Evolutionary conservation across 2,113 vertebrate genomes (phyloP), one percentile per base, ranked within the genome.

Genomic region (Chloropsis hardwickii): DNA sequence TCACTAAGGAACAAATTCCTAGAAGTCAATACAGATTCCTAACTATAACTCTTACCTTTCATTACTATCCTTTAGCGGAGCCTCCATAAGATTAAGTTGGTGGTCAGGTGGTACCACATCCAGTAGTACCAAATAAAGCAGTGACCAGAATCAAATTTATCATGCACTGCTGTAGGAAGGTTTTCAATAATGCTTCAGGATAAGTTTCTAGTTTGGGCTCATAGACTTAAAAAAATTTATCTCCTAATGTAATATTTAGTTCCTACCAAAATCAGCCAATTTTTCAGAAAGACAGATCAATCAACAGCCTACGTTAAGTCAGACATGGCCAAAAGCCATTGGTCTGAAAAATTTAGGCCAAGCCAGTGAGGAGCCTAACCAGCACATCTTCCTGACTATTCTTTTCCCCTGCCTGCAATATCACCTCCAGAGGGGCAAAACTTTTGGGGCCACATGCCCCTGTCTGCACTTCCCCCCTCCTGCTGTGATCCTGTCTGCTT

Each of bases 381-480:
- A 33, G 6, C 25, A 62, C 14, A 39, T 10, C 8, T 51, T 73
- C 37, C 40, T 51, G 16, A 64, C 31, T 28, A 12, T 42, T 69
- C 20, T 40, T 50, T 67, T 53, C 40, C 3, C 11, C 5, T 1
- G 1, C 16, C 22, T 79, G 35, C 23, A 65, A 6, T 56, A 61
- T 37, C n/a, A 31, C 2, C 5, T 60, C 14, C 53, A 54, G 37
- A 56, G 2, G 11, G 21, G 4, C 8, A 33, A 78, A 81, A 39
- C 7, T 7, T 44, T 9, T 2, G 0, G 14, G 37, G 16, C 12
- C 6, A 12, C 12, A 28, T 21, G 22, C 7, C 33, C 45, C 5
- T n/a, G 48, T 87, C 19, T 28, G 7, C 29, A n/a, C 10, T 88
- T 39, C 7, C 7, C 16, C 10, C 10, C 11, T 33, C 3, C 12